Evolutionary conservation across 92 coral and sea anemone genomes (phyloP).

Genomic region (Zoanthus sansibaricus): DNA sequence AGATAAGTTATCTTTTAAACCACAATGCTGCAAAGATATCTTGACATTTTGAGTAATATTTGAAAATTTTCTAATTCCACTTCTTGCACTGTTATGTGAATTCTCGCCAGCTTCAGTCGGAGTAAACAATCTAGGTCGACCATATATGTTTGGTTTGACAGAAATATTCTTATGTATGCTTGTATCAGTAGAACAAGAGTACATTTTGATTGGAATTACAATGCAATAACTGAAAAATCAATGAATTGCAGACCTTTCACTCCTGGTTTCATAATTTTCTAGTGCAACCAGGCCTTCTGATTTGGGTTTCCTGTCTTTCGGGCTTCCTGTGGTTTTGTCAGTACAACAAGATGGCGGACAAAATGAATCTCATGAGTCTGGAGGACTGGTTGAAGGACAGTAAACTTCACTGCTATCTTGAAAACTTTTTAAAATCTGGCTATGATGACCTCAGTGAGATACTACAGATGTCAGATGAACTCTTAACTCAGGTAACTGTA

Average conservation of each 20-base stretch:
- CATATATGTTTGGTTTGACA: slow-evolving; percentile 22
- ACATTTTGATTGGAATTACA: slow-evolving; percentile 12
- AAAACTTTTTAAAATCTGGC: slow-evolving; percentile 46
- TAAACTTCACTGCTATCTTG: slow-evolving; percentile 49
- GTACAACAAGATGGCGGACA: slow-evolving; percentile 32
- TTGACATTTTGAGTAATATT: slow-evolving; percentile 28
- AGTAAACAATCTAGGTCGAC: slow-evolving; percentile 41
- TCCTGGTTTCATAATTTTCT: slow-evolving; percentile 26
- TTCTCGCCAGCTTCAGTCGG: slow-evolving; percentile 35
- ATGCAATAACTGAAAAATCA: slow-evolving; percentile 10
- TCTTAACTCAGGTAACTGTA: slow-evolving; percentile 27
- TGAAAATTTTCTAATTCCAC: slow-evolving; percentile 30
- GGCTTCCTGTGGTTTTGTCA: slow-evolving; percentile 31
- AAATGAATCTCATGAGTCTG: slow-evolving; percentile 9
- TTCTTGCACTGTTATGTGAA: slow-evolving; percentile 41
- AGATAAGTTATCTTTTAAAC: slow-evolving; percentile 50
- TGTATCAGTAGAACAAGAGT: slow-evolving; percentile 12
- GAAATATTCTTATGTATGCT: slow-evolving; percentile 26
- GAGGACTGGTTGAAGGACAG: slow-evolving; percentile 57
- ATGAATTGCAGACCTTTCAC: slow-evolving; percentile 25
- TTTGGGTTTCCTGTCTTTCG: slow-evolving; percentile 13
- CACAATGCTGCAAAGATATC: slow-evolving; percentile 50
- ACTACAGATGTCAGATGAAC: slow-evolving; percentile 47
- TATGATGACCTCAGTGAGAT: slow-evolving; percentile 56
- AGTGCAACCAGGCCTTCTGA: slow-evolving; percentile 34